Evolutionary conservation across 2,888 invertebrate genomes (phyloP), one percentile per base, ranked within the genome.

Genomic region (Torymus tubicola): DNA sequence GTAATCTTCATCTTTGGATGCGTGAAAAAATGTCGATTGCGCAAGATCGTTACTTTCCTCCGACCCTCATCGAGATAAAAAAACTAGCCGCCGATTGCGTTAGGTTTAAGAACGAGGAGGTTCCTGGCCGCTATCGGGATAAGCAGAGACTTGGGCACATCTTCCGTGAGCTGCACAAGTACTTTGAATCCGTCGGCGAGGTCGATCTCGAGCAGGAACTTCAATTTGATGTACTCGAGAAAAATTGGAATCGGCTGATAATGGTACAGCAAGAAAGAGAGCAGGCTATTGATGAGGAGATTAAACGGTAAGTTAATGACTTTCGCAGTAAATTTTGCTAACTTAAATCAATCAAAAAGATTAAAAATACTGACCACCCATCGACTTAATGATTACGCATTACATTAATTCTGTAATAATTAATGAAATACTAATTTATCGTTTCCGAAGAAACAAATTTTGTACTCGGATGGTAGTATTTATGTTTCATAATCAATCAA

Each of bases 1-100:
- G 95, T 82, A 94, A 94, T 84, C 94, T 99, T 84, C 95, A 97
- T 86, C 93, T 96, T 87, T 99, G 99, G 99, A 95, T 98, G 88
- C 94, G 96, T 86, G 97, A 98, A 92, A 96, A 97, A 90, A 96
- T 95, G 88, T 94, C 95, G 82, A 92, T 95, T 84, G 95, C 97
- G 95, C 94, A 96, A 92, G 97, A 97, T 91, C 95, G 97, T 89
- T 95, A 96, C 89, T 98, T 98, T 93, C 97, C 98, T 85, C 94
- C 96, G 86, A 97, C 97, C 84, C 93, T 98, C 87, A 96, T 97
- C 88, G 98, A 98, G 92, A 96, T 98, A 95, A 98, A 98, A 93
- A 97, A 98, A 92, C 92, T 98, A 88, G 94, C 97, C 82, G 94
- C 96, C 84, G 99, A 99, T 92, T 95, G 97, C 88, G 95, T 96